These are phyloP conservation scores for Loris lydekkerianus DNA, from an alignment of 2,797 vertebrate species.

Conservation along the genomic window DNA sequence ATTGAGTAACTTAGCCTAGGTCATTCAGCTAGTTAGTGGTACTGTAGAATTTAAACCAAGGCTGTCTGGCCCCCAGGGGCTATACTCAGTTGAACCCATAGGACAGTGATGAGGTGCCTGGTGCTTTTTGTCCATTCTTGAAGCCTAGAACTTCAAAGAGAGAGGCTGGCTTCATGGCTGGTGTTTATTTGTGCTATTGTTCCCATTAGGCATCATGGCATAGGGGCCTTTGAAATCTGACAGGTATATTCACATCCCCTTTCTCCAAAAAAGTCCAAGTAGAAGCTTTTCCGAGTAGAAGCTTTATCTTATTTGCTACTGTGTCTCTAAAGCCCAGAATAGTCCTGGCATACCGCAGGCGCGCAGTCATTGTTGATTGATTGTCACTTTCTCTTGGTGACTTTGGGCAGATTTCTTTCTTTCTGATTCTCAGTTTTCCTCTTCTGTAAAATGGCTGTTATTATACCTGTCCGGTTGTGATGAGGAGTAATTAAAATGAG, in stretches of 20 bases:
- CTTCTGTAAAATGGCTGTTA: not conserved
- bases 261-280: not conserved
- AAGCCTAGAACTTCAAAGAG: not conserved
- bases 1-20: not conserved
- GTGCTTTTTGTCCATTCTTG: not conserved
- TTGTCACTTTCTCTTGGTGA: not conserved
- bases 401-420: not conserved
- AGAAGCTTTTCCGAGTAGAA: too few relatives aligned
- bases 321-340: slow-evolving; percentile 28
- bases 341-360: slow-evolving; percentile 15
- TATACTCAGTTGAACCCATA: not conserved
- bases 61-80: not conserved
- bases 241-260: not conserved
- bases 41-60: not conserved
- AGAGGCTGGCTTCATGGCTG: not conserved
- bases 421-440: slow-evolving; percentile 25
- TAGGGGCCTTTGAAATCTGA: slow-evolving; percentile 10
- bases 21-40: not conserved
- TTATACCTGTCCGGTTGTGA: not conserved
- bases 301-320: slow-evolving; percentile 30
- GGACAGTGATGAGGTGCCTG: not conserved
- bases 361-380: not conserved
- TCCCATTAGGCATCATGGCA: not conserved
- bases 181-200: not conserved
- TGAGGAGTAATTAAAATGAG: not conserved